Percentiles rank a stretch among this genome's conserved stretches.
Evolutionary conservation across 2,113 vertebrate species (phyloP).

Genomic region (Danio rerio): GRCz12tu NC_133181.1:4121501-4122000

Average conservation of each 20-base stretch:
- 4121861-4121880: conserved; percentile 46
- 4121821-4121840: conserved; percentile 73
- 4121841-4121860: conserved; percentile 67
- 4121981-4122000: background rate
- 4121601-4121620: conserved; percentile 12
- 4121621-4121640: background rate
- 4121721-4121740: background rate
- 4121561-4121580: conserved; percentile 5
- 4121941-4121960: background rate
- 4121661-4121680: background rate
- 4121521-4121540: conserved; percentile 13
- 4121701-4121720: background rate
- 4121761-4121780: conserved; percentile 67
- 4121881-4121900: conserved; percentile 39
- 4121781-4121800: conserved; percentile 65
- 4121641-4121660: background rate
- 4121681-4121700: background rate
- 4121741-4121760: conserved; percentile 57
- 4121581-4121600: conserved; percentile 16
- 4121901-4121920: conserved; percentile 14
- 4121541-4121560: conserved; percentile 3
- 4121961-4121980: conserved; percentile 38
- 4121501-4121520: conserved; percentile 7
- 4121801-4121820: conserved; percentile 68
- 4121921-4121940: conserved; percentile 18